Base-by-base conservation (phyloP, 2,113 vertebrate species). In the Mustela nigripes region DNA sequence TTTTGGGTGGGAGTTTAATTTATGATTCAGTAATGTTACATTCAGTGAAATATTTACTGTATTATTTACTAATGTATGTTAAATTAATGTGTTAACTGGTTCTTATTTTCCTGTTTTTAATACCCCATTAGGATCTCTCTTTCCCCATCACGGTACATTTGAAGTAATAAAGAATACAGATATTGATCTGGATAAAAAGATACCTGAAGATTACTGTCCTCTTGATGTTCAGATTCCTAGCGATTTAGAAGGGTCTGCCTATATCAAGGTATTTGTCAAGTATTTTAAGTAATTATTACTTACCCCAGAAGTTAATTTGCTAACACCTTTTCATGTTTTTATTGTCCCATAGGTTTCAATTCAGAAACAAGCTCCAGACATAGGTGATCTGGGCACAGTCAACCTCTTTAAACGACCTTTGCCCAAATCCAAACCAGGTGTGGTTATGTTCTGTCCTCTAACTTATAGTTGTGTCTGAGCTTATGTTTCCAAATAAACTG, bases 91-190 rank as follows among this genome's bases (percentile, higher is more conserved):
- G 14, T 45, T 96, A 50, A 60, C 16, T 85, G 36, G 19, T 86
- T 95, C 56, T 8, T 11, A 1, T 95, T 67, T 96, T 83, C 89
- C 60, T 98, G 0, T 91, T 24, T 36, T 97, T 89, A 91, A n/a
- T 87, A 12, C 31, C 22, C 69, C 14, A 45, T 97, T 97, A 99
- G 99, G 99, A 4, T 99, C 99, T 39, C 99, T 99, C 84, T 99
- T 99, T 98, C 99, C 99, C 92, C 99, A 99, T 98, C 99, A 99
- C 2, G 99, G 99, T 73, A 99, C 99, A 0, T 99, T 99, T 98
- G 99, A 99, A 98, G 99, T 99, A 83, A 99, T 99, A 98, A 99
- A 99, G 98, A 99, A 99, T 98, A 99, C 99, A 22, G 99, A 99
- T 97, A 99, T 99, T 74, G 99, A 99, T 98, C 98, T 99, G 97